These are phyloP conservation scores for Serinus canaria DNA, from an alignment of 2,113 vertebrate species.

Conservation along the genomic window DNA sequence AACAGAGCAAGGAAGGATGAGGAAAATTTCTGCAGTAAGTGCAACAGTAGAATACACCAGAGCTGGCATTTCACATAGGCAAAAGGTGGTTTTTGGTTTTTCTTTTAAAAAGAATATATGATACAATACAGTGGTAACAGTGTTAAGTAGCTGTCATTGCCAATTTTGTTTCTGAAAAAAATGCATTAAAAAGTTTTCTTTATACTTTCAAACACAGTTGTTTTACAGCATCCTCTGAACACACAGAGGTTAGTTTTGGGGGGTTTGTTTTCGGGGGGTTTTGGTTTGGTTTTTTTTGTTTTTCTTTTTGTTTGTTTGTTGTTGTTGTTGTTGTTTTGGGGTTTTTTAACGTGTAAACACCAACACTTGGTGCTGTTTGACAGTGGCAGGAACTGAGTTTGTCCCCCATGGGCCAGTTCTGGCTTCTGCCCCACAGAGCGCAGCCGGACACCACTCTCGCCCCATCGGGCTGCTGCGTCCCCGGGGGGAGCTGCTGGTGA, in stretches of 20 bases:
- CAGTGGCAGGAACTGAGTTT: background rate
- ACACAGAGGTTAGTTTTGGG: background rate
- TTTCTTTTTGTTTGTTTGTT: background rate
- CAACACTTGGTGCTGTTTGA: background rate
- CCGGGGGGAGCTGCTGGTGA: background rate
- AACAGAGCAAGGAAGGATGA: background rate
- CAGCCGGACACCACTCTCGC: background rate
- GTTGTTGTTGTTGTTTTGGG: too few species aligned
- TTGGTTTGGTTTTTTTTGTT: background rate
- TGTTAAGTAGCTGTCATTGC: background rate
- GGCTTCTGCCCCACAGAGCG: background rate
- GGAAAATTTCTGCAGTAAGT: background rate
- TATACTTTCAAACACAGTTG: background rate
- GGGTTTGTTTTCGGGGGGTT: fast-evolving
- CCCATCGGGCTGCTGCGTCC: background rate
- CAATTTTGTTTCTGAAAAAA: background rate
- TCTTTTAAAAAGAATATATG: background rate
- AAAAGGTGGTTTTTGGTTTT: fast-evolving
- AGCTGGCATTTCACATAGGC: background rate
- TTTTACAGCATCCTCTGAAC: background rate
- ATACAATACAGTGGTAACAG: background rate
- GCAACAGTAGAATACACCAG: background rate
- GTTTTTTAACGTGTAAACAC: background rate
- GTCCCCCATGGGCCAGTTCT: background rate
- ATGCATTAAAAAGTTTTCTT: background rate